phyloP scores from a whole-genome alignment of 2,797 vertebrate genomes.

The Enoplosus armatus region DNA sequence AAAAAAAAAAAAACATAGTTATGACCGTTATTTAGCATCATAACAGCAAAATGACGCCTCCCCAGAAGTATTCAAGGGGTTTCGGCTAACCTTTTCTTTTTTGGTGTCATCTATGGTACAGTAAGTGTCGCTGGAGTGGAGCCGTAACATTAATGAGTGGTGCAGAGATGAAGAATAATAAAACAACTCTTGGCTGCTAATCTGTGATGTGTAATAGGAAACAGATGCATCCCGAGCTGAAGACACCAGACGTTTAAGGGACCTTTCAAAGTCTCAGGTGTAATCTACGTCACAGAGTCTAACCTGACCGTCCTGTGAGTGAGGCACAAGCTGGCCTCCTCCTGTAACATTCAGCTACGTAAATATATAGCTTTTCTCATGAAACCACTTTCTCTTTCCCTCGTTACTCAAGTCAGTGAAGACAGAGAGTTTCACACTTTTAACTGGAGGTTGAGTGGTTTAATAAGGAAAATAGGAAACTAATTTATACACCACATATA shows the following conservation, averaged over 20 bases:
- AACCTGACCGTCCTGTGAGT: not conserved
- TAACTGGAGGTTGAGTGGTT: not conserved
- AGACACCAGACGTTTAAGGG: not conserved
- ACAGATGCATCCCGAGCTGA: slow-evolving; percentile 19
- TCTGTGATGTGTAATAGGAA: slow-evolving; percentile 6
- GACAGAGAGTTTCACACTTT: not conserved
- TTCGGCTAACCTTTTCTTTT: not conserved
- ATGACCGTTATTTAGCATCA: not conserved
- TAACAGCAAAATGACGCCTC: not conserved
- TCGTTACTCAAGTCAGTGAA: not conserved
- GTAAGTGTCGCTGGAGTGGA: not conserved
- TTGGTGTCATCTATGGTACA: not conserved
- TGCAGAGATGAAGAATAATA: slow-evolving; percentile 17
- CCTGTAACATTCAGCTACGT: not conserved
- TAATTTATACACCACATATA: not conserved
- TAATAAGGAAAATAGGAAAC: not conserved
- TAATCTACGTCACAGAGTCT: not conserved
- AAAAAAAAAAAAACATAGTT: not conserved
- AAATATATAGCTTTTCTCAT: slow-evolving; percentile 19
- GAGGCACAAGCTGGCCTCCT: not conserved
- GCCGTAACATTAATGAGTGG: slow-evolving; percentile 3
- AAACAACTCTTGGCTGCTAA: slow-evolving; percentile 8
- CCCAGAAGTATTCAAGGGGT: not conserved
- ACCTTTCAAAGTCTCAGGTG: not conserved
- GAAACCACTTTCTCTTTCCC: not conserved